A percentile compares a stretch with the other conserved stretches of the same genome.
Evolutionary conservation across 2,113 vertebrate species (phyloP).

Genomic region (Oophaga pumilio): DNA sequence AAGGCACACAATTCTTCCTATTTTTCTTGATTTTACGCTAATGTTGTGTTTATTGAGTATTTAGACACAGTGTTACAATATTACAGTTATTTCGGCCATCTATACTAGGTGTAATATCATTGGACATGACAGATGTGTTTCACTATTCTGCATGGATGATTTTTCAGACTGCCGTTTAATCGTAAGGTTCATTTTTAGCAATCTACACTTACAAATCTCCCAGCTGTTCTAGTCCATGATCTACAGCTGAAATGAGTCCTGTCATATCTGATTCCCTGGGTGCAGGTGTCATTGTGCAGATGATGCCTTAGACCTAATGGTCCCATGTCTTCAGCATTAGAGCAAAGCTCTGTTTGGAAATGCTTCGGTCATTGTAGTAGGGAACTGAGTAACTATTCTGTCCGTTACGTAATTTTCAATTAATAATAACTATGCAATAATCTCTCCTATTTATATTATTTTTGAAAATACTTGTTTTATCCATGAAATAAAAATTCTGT

Average conservation of each 20-base stretch:
- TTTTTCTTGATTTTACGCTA: neutral
- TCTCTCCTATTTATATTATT: no score
- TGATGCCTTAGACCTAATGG: neutral
- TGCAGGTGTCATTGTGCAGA: conserved; percentile 27
- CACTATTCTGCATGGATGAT: neutral
- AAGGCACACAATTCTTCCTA: neutral
- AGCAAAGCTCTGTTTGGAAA: neutral
- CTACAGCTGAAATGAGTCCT: conserved; percentile 1
- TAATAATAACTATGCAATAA: neutral
- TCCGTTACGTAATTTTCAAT: neutral
- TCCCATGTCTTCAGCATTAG: conserved; percentile 10
- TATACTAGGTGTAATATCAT: neutral
- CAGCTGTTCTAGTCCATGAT: conserved; percentile 24
- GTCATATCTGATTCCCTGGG: conserved; percentile 6
- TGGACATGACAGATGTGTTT: neutral
- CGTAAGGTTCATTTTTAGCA: conserved; percentile 32
- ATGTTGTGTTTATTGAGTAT: neutral
- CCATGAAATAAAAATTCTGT: no score
- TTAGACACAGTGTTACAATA: neutral
- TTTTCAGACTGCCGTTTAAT: neutral
- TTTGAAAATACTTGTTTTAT: no score
- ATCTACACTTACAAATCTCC: neutral
- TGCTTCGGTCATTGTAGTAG: neutral
- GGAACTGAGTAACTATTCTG: neutral
- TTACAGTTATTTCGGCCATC: neutral